These are phyloP conservation scores for Drosophila atroscutellata DNA, from an alignment of 2,888 invertebrate genomes.

Conservation along the genomic window DNA sequence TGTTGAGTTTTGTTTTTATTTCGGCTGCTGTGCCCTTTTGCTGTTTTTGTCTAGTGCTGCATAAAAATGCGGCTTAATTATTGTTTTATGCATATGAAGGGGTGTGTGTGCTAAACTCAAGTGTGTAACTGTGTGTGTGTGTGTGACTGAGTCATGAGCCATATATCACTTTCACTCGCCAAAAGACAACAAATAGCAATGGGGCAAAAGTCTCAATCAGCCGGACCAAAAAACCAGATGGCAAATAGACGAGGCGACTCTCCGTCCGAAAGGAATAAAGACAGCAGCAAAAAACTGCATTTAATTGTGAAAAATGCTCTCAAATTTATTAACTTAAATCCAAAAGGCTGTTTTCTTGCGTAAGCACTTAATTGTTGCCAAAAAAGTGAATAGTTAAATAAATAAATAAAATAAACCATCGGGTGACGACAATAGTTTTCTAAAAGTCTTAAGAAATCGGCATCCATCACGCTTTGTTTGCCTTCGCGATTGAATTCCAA, in stretches of 20 bases:
- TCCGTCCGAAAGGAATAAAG: slow-evolving; percentile 28
- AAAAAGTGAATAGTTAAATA: slow-evolving; percentile 18
- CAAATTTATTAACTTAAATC: slow-evolving; percentile 31
- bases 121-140: slow-evolving; percentile 21
- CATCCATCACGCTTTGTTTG: slow-evolving; percentile 55
- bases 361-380: slow-evolving; percentile 45
- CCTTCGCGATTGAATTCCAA: slow-evolving; percentile 56
- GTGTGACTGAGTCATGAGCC: slow-evolving; percentile 67
- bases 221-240: slow-evolving; percentile 49
- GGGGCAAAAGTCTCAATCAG: slow-evolving; percentile 70
- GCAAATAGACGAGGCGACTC: slow-evolving; percentile 39
- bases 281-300: slow-evolving; percentile 32
- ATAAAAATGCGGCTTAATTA: slow-evolving; percentile 75
- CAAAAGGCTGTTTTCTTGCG: slow-evolving; percentile 26
- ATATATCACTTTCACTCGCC: slow-evolving; percentile 77
- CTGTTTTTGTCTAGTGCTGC: slow-evolving; percentile 58
- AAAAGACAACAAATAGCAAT: slow-evolving; percentile 43
- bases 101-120: slow-evolving; percentile 37
- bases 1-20: slow-evolving; percentile 14
- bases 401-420: slow-evolving; percentile 21
- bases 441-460: slow-evolving; percentile 34
- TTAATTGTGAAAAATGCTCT: slow-evolving; percentile 52
- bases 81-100: slow-evolving; percentile 77
- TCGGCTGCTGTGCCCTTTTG: slow-evolving; percentile 69
- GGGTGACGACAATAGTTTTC: slow-evolving; percentile 38